These are phyloP conservation scores for Nesogale talazaci DNA, from an alignment of 2,113 vertebrate genomes.

Conservation along the genomic window DNA sequence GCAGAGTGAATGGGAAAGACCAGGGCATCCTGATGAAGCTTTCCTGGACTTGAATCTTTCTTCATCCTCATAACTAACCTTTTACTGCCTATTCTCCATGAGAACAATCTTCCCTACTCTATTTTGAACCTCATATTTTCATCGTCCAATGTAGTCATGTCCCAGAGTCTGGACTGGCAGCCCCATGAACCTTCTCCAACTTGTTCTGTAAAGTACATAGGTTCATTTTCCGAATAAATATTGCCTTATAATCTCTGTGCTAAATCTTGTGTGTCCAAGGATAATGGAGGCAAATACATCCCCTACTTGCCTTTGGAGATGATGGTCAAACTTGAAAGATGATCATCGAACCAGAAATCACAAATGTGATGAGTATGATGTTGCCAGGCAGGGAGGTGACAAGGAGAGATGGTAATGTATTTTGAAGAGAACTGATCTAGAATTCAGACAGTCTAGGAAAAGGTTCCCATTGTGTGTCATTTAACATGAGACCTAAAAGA, in stretches of 20 bases:
- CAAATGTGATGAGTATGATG: not conserved
- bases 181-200: not conserved
- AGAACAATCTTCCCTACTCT: slow-evolving; percentile 3
- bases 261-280: not conserved
- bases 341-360: not conserved
- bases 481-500: not conserved
- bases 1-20: not conserved
- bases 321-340: not conserved
- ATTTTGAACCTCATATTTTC: not conserved
- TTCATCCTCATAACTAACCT: not conserved
- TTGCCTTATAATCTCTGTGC: not conserved
- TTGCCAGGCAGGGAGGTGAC: not conserved
- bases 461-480: not conserved
- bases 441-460: not conserved
- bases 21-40: not conserved
- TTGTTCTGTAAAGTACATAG: not conserved
- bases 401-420: not conserved
- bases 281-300: not conserved
- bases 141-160: not conserved
- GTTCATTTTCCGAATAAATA: not conserved
- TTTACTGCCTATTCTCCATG: not conserved
- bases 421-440: not conserved
- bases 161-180: not conserved
- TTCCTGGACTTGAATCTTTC: not conserved
- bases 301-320: not conserved